These are phyloP conservation scores for Ylistrum balloti DNA, from an alignment of 1,140 invertebrate genomes.

Conservation along the genomic window DNA sequence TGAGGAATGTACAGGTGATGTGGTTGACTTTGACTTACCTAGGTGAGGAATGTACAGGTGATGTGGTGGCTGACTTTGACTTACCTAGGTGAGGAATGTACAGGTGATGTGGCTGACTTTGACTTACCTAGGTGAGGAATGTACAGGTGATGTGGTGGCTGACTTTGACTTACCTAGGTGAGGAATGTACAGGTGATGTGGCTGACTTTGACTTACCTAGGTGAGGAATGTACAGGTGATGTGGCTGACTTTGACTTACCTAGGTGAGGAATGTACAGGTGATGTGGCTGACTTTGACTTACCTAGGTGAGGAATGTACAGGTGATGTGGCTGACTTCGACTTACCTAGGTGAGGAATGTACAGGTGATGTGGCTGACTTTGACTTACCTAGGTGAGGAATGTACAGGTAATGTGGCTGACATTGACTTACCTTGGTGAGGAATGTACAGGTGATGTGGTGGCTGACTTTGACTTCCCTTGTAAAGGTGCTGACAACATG, in stretches of 20 bases:
- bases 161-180: conserved; percentile 45
- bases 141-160: no score
- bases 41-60: no score
- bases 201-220: conserved; percentile 66
- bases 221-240: conserved; percentile 72
- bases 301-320: no score
- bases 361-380: no score
- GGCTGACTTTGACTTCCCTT: conserved; percentile 83
- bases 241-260: no score
- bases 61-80: conserved; percentile 72
- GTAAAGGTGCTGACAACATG: conserved; percentile 61
- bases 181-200: no score
- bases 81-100: conserved; percentile 69
- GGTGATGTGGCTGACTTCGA: conserved; percentile 72
- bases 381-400: conserved; percentile 49
- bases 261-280: no score
- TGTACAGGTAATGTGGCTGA: not conserved
- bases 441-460: conserved; percentile 83
- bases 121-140: no score
- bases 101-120: no score
- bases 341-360: not conserved
- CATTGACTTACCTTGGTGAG: conserved; percentile 77
- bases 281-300: no score
- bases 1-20: no score
- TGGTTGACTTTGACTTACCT: no score